Percentiles rank a stretch among this genome's conserved stretches.
phyloP scores from a whole-genome alignment of 2,797 vertebrate species.

The Harpia harpyja region DNA sequence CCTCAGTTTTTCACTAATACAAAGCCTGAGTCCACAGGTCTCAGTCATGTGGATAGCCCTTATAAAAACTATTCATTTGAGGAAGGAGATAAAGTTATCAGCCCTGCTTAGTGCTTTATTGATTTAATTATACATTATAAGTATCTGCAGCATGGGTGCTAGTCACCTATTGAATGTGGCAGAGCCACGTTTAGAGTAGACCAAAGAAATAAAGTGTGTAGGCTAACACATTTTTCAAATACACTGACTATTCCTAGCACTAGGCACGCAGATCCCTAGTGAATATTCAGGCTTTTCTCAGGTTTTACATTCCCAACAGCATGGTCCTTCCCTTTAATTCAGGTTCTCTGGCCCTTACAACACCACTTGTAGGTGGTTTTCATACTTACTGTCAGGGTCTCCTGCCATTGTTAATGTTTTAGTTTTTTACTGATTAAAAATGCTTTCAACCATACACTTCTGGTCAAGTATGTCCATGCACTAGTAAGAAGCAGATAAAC shows the following conservation, averaged over 20 bases:
- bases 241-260: neutral
- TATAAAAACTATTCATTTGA: neutral
- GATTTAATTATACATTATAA: neutral
- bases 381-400: neutral
- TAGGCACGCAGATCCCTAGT: neutral
- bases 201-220: neutral
- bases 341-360: neutral
- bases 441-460: neutral
- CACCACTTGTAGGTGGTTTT: neutral
- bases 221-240: neutral
- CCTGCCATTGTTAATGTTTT: neutral
- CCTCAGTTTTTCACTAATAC: neutral
- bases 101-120: neutral
- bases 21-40: neutral
- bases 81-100: neutral
- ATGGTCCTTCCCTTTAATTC: neutral
- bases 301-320: neutral
- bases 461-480: neutral
- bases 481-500: neutral
- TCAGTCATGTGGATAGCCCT: neutral
- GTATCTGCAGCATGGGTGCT: neutral
- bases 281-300: neutral
- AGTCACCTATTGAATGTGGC: neutral
- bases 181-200: neutral
- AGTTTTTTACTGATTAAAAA: neutral